phyloP scores from a whole-genome alignment of 2,888 invertebrate genomes.

The Phortica okadai region DNA sequence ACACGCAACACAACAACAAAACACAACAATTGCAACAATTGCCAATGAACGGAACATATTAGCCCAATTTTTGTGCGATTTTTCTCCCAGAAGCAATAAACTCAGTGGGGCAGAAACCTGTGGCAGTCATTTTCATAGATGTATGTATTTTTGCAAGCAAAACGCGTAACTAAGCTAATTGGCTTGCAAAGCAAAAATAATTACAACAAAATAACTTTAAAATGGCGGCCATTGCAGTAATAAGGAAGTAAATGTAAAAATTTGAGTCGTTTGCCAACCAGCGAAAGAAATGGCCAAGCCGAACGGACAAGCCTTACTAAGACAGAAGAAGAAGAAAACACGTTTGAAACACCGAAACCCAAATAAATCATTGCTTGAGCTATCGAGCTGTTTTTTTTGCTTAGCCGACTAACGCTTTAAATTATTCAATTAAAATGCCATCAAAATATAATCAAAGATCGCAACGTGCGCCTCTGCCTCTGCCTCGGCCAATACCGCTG shows the following conservation, averaged over 20 bases:
- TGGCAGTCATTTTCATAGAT: constrained; percentile 2
- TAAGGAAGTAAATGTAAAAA: constrained; percentile 48
- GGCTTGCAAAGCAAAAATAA: constrained; percentile 28
- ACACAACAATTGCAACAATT: neutral
- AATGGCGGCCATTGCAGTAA: constrained; percentile 51
- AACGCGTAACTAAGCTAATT: constrained; percentile 46
- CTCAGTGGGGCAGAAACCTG: neutral
- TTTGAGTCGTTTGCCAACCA: constrained; percentile 50
- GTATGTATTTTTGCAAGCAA: constrained; percentile 36
- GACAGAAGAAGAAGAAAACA: constrained; percentile 3
- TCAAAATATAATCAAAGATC: constrained; percentile 56
- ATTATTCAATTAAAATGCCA: constrained; percentile 33
- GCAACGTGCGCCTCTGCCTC: no score
- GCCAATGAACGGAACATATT: neutral
- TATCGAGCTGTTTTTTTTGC: neutral
- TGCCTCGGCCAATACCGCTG: no score
- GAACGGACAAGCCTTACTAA: no score
- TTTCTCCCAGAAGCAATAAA: constrained; percentile 39
- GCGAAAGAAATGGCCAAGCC: constrained; percentile 37
- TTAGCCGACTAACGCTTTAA: constrained; percentile 25
- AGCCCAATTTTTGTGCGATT: constrained; percentile 3
- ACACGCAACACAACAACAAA: neutral
- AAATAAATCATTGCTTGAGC: constrained; percentile 52
- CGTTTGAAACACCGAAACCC: constrained; percentile 64
- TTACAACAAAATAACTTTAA: constrained; percentile 40